These are phyloP conservation scores for Astur gentilis DNA, from an alignment of 2,113 vertebrate species.

Conservation along the genomic window DNA sequence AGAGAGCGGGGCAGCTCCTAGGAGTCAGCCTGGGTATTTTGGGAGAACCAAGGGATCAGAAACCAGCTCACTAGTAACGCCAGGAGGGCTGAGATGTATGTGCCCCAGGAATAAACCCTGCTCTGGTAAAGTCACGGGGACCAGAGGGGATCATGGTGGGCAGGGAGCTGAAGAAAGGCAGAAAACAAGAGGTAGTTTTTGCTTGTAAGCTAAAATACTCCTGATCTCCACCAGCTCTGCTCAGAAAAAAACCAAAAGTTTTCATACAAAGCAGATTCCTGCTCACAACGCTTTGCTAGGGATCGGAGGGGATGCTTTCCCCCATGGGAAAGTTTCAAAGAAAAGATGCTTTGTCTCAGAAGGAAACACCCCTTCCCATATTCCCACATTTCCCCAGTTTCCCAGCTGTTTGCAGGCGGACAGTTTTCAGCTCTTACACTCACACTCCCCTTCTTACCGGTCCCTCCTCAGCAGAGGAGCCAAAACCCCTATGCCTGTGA, in stretches of 20 bases:
- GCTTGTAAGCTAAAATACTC: not conserved
- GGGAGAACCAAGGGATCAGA: not conserved
- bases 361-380: not conserved
- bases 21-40: not conserved
- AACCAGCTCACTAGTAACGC: not conserved
- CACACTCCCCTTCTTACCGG: not conserved
- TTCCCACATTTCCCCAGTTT: not conserved
- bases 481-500: not conserved
- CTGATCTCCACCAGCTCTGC: not conserved
- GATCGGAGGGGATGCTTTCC: not conserved
- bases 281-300: rapidly evolving
- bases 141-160: not conserved
- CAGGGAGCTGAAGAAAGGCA: not conserved
- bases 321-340: not conserved
- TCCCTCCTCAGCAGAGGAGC: not conserved
- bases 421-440: not conserved
- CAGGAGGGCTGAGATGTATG: not conserved
- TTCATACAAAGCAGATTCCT: not conserved
- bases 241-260: not conserved
- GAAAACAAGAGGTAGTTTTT: not conserved
- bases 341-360: not conserved
- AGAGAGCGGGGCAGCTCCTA: not conserved
- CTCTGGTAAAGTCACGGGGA: not conserved
- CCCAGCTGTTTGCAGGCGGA: not conserved
- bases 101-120: not conserved